Evolutionary conservation across 2,888 invertebrate species (phyloP).

Genomic region (Euproctis similis): DNA sequence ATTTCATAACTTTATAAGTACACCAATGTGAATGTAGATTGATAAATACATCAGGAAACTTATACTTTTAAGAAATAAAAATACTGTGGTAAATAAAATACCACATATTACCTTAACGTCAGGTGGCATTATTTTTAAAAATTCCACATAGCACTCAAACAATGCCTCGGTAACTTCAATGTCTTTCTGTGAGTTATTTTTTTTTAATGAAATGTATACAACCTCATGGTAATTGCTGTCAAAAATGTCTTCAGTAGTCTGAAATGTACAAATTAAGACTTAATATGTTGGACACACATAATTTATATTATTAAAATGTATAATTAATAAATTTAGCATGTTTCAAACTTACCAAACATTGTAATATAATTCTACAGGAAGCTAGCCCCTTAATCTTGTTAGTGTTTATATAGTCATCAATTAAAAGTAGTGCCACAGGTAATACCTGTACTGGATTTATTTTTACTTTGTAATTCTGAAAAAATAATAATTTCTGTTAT

Average conservation of each 20-base stretch:
- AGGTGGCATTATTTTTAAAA: constrained; percentile 38
- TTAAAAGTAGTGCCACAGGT: constrained; percentile 45
- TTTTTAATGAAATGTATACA: constrained; percentile 43
- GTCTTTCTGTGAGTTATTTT: constrained; percentile 40
- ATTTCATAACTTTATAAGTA: too few species aligned
- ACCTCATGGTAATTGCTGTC: constrained; percentile 63
- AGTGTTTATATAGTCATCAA: constrained; percentile 46
- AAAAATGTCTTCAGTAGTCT: constrained; percentile 35
- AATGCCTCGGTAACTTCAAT: constrained; percentile 39
- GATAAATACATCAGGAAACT: too few species aligned
- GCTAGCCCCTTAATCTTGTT: constrained; percentile 52
- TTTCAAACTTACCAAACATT: constrained; percentile 42
- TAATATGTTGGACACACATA: too few species aligned
- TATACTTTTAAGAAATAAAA: too few species aligned
- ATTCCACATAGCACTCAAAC: constrained; percentile 34
- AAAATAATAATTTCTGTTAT: too few species aligned
- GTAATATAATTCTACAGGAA: constrained; percentile 39
- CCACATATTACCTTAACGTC: constrained; percentile 51
- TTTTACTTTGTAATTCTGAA: constrained; percentile 41
- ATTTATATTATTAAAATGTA: neutral
- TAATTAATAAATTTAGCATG: neutral
- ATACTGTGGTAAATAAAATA: too few species aligned
- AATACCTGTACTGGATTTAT: constrained; percentile 40
- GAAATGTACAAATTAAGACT: constrained; percentile 15
- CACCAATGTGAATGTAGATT: too few species aligned